A percentile compares a stretch with the other conserved stretches of the same genome.
Conservation (phyloP, 2,797 vertebrate genomes). For the Macropus fuliginosus region DNA sequence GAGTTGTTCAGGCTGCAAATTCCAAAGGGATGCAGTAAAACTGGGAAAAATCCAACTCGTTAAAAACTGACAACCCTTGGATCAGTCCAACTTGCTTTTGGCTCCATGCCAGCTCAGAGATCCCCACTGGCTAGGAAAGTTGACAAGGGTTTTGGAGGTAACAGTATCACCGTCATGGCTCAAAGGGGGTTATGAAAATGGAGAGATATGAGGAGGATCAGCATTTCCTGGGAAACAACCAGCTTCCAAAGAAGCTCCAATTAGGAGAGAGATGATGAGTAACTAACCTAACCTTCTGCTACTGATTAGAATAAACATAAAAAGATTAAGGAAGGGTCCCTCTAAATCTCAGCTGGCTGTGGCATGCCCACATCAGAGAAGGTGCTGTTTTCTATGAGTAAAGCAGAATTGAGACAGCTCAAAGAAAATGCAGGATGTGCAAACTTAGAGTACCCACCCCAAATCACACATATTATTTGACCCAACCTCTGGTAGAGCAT, state of each 20-base stretch:
- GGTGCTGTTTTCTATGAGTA: too few species aligned
- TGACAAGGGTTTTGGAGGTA: background rate
- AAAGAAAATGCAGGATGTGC: too few species aligned
- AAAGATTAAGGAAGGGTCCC: slow-evolving; percentile 67
- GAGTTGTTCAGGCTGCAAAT: background rate
- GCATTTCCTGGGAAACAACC: slow-evolving; percentile 26
- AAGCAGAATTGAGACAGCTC: too few species aligned
- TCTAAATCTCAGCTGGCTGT: slow-evolving; percentile 65
- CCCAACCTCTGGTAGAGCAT: too few species aligned
- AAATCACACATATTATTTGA: too few species aligned
- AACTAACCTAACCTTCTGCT: slow-evolving; percentile 31
- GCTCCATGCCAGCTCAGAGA: background rate
- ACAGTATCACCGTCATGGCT: background rate
- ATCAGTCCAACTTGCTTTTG: background rate
- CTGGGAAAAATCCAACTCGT: background rate
- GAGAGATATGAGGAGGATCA: background rate
- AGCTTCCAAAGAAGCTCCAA: background rate
- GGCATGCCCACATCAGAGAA: too few species aligned
- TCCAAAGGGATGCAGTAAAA: background rate
- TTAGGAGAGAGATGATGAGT: slow-evolving; percentile 57
- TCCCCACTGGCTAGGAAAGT: background rate
- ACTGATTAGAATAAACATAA: slow-evolving; percentile 77
- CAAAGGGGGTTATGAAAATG: background rate
- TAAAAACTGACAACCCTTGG: background rate
- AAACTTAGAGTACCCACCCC: too few species aligned